phyloP scores from a whole-genome alignment of 2,113 vertebrate species.

The Ptychochromis oligacanthus region DNA sequence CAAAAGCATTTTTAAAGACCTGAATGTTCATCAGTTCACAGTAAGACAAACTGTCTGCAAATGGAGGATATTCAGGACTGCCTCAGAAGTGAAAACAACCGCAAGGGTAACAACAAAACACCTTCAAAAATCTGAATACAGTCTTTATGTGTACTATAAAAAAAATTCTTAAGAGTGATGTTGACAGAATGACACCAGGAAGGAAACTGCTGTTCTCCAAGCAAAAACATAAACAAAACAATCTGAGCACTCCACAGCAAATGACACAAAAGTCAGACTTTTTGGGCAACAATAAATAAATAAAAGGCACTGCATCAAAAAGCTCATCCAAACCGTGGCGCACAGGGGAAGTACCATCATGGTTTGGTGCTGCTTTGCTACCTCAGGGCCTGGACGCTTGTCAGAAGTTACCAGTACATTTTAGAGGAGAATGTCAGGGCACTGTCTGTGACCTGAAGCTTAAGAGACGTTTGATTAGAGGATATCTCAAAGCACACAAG shows the following conservation, averaged over 20 bases:
- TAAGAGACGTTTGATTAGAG: too few relatives aligned
- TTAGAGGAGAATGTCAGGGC: too few relatives aligned
- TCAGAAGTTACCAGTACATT: neutral
- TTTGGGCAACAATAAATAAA: neutral
- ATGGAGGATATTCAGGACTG: neutral
- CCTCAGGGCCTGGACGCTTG: neutral
- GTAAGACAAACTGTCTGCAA: neutral
- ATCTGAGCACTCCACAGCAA: neutral
- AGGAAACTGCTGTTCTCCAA: neutral
- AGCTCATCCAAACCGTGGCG: neutral
- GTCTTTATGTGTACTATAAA: neutral
- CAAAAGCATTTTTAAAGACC: neutral
- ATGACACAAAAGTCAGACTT: neutral
- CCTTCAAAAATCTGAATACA: neutral
- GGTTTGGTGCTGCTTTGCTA: neutral
- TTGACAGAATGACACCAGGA: neutral
- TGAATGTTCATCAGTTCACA: neutral
- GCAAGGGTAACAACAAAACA: neutral
- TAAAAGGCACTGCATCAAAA: neutral
- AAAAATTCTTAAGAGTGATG: neutral
- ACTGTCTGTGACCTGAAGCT: neutral
- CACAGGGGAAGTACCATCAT: neutral
- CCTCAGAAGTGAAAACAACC: neutral
- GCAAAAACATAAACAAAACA: neutral
- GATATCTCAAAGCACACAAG: too few relatives aligned